Evolutionary conservation across 2,888 invertebrate genomes (phyloP), one percentile per base, ranked within the genome.

Genomic region (Drosophila peninsularis): DNA sequence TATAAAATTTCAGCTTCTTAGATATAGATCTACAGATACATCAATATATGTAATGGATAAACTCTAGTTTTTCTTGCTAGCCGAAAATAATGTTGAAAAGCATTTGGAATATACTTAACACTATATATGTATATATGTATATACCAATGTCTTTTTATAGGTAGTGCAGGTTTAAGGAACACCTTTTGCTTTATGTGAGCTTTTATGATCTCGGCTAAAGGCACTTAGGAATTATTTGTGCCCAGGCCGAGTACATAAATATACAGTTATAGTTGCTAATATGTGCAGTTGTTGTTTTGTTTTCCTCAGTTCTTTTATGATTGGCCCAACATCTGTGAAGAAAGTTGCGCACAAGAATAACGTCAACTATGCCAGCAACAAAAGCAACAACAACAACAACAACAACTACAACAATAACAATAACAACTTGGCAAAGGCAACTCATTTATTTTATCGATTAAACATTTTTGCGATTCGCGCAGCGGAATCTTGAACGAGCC

Each of bases 361-460:
- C 78, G 87, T 84, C 83, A 84, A 84, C 83, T 81, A 68, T 84
- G 82, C 73, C 79, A 74, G 21, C 39, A 58, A 49, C 61, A 65
- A 24, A 3, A 50, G 7, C 34, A 50, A 36, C 53, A 75, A 52
- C 57, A 71, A 39, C 45, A 62, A 44, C 42, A 63, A 47, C 27
- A 56, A 34, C 45, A 62, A 50, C 42, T 54, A 69, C 57, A 19
- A 19, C 41, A 19, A 41, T 5, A 39, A 10, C 39, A 41, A 60
- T 4, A 69, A 62, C 55, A 79, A 55, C 55, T 58, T 66, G 53
- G 76, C 83, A 78, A 80, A 78, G 62, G 86, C 88, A 89, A 87
- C 90, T 90, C 87, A 88, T 88, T 90, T 90, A 89, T 90, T 90
- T 90, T 90, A 90, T 91, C 90, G 90, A 90, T 90, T 90, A 90